These are phyloP conservation scores for Trematocara macrostoma DNA, from an alignment of 2,113 vertebrate species.

Conservation along the genomic window DNA sequence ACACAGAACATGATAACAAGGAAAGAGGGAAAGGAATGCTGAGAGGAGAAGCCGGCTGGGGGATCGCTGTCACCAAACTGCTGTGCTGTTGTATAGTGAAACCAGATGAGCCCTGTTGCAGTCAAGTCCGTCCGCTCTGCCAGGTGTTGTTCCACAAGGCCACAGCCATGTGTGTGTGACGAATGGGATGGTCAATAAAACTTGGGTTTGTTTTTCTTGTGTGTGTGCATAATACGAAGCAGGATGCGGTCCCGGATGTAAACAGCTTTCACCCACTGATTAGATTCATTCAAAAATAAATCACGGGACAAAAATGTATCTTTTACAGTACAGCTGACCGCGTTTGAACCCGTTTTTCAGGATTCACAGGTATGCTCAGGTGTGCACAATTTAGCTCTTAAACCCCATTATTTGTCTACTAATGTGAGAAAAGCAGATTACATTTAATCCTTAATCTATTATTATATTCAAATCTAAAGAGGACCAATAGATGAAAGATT, in stretches of 20 bases:
- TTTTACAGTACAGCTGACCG: background rate
- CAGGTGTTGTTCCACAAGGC: conserved; percentile 30
- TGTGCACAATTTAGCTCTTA: background rate
- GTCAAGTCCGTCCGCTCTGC: background rate
- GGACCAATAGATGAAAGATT: background rate
- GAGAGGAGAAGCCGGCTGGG: background rate
- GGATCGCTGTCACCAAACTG: background rate
- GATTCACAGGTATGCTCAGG: background rate
- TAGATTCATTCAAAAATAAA: background rate
- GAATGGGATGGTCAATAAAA: background rate
- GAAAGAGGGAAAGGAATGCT: background rate
- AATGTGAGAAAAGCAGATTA: background rate
- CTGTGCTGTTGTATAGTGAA: background rate
- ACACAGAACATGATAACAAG: background rate
- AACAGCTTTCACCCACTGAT: background rate
- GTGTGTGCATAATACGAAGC: background rate
- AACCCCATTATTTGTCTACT: background rate
- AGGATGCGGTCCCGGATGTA: background rate
- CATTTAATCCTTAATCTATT: background rate
- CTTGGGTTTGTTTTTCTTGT: background rate
- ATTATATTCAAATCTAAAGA: background rate
- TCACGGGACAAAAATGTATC: background rate
- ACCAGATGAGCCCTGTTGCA: conserved; percentile 28
- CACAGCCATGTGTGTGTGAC: conserved; percentile 27
- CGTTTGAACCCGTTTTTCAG: background rate